Conservation (phyloP, 2,797 vertebrate genomes). For the Sebastolobus altivelis region DNA sequence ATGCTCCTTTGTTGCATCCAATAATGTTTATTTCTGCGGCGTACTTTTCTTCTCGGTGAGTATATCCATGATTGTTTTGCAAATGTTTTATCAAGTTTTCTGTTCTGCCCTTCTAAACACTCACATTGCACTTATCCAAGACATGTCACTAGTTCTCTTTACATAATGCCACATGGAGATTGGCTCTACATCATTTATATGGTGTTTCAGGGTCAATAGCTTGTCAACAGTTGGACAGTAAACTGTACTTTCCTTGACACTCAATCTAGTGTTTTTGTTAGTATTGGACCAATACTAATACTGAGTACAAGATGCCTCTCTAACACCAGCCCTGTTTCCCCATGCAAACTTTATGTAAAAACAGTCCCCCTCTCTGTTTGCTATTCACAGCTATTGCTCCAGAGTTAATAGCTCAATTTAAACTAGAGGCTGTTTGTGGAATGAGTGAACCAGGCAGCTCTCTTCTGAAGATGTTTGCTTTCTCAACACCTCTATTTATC, state of each 20-base stretch:
- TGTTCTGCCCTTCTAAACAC: neutral
- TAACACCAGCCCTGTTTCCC: neutral
- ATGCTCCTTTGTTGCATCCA: neutral
- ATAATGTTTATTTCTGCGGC: neutral
- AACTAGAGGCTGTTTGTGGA: slow-evolving; percentile 15
- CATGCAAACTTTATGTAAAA: slow-evolving; percentile 32
- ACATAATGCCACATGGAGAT: neutral
- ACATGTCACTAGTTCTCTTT: neutral
- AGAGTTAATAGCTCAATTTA: slow-evolving; percentile 40
- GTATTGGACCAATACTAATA: neutral
- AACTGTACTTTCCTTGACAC: neutral
- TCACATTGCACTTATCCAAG: neutral
- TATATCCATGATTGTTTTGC: too few species aligned
- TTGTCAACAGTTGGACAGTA: neutral
- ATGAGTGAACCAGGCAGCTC: slow-evolving; percentile 22
- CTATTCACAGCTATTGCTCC: slow-evolving; percentile 15
- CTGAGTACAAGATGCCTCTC: neutral
- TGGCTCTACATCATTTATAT: neutral
- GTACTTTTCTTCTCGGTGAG: neutral
- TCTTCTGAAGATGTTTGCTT: slow-evolving; percentile 35
- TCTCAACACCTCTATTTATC: slow-evolving; percentile 36
- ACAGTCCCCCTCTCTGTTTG: slow-evolving; percentile 10
- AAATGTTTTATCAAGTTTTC: neutral
- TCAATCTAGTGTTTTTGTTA: neutral
- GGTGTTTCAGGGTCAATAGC: neutral